phyloP scores from a whole-genome alignment of 2,113 vertebrate species.

The Bothrops jararaca region DNA sequence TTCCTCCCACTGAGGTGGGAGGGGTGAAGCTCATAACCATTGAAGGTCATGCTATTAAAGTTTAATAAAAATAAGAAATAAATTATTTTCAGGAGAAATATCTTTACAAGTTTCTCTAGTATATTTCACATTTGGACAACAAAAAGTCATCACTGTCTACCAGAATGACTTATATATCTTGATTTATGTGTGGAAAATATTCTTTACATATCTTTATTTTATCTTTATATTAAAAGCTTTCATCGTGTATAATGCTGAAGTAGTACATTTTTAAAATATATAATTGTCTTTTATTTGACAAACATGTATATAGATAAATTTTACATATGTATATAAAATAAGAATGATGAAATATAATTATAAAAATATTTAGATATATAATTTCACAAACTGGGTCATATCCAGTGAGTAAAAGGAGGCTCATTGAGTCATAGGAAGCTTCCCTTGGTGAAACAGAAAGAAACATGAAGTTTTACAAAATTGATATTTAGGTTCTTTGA shows the following conservation, averaged over 20 bases:
- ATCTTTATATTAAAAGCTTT: not conserved
- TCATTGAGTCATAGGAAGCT: not conserved
- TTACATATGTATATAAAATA: too few species aligned
- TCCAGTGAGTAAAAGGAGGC: not conserved
- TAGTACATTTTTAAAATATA: not conserved
- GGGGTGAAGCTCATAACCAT: not conserved
- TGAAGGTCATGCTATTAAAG: not conserved
- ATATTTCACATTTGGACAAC: not conserved
- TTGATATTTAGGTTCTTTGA: not conserved
- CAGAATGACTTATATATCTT: not conserved
- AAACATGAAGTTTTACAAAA: not conserved
- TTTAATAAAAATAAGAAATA: not conserved
- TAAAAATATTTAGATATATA: not conserved
- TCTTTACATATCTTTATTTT: not conserved
- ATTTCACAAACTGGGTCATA: not conserved
- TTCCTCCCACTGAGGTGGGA: not conserved
- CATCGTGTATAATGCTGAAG: not conserved
- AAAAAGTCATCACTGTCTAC: not conserved
- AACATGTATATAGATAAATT: not conserved
- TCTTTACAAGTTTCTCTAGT: not conserved
- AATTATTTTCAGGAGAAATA: not conserved
- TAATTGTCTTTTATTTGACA: not conserved
- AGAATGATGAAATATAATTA: too few species aligned
- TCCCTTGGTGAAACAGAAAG: not conserved
- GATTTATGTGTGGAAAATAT: not conserved